phyloP scores from a whole-genome alignment of 2,113 vertebrate species.

The Felis catus region DNA sequence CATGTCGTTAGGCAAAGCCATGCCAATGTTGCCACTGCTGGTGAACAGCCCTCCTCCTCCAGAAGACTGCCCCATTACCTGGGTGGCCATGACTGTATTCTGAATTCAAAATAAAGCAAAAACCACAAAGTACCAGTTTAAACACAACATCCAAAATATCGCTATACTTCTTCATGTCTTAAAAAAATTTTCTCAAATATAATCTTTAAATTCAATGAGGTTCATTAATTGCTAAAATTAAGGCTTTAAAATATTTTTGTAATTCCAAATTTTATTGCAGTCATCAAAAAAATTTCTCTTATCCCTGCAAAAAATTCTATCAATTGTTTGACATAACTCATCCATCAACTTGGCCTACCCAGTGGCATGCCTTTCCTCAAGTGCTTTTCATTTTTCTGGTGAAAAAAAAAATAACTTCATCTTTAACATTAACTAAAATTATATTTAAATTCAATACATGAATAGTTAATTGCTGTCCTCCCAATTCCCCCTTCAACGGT shows the following conservation, averaged over 20 bases:
- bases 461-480: background rate
- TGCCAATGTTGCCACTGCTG: conserved; percentile 80
- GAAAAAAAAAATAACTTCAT: background rate
- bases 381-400: background rate
- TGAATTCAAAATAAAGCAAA: conserved; percentile 64
- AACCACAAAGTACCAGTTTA: conserved; percentile 46
- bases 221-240: background rate
- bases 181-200: background rate
- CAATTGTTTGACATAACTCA: background rate
- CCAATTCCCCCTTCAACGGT: background rate
- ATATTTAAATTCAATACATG: background rate
- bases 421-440: conserved; percentile 40
- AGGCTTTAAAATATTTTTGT: background rate
- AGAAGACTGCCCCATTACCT: conserved; percentile 90
- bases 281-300: background rate
- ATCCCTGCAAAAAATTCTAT: background rate
- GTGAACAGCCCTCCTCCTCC: conserved; percentile 86
- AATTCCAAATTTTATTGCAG: background rate
- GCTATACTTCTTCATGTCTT: background rate
- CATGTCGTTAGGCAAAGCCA: conserved; percentile 87
- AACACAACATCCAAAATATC: background rate
- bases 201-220: background rate
- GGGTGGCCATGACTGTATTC: conserved; percentile 89
- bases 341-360: background rate
- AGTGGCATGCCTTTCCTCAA: background rate